Conservation (phyloP, 2,888 invertebrate species). For the Lasioglossum villosulum region DNA sequence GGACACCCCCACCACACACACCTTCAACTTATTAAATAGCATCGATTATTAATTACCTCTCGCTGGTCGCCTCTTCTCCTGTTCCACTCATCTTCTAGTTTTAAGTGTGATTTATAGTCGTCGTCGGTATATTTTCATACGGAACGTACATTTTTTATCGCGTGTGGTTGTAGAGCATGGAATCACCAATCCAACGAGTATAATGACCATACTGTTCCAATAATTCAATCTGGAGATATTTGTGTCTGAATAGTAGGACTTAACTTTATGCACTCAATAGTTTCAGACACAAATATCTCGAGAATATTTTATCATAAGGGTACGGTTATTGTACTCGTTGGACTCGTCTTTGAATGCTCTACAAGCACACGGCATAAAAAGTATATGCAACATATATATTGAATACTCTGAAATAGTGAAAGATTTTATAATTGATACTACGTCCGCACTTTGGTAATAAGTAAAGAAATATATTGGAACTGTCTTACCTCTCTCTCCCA, state of each 20-base stretch:
- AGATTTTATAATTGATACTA: no score
- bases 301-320: not conserved
- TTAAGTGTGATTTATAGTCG: no score
- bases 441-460: no score
- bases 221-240: not conserved
- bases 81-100: no score
- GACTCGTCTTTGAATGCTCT: not conserved
- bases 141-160: not conserved
- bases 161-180: not conserved
- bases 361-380: not conserved
- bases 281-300: not conserved
- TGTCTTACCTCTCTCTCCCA: no score
- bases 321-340: not conserved
- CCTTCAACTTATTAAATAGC: slow-evolving; percentile 37
- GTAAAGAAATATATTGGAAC: no score
- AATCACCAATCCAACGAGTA: not conserved
- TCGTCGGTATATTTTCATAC: not conserved
- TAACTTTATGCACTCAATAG: no score
- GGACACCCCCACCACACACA: not conserved
- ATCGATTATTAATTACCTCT: slow-evolving; percentile 33
- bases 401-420: no score
- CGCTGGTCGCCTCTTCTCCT: slow-evolving; percentile 8
- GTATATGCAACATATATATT: not conserved
- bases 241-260: not conserved
- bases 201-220: not conserved